Percentiles rank a stretch among this genome's conserved stretches.
Evolutionary conservation across 2,113 vertebrate genomes (phyloP).

Genomic region (Montifringilla adamsi): DNA sequence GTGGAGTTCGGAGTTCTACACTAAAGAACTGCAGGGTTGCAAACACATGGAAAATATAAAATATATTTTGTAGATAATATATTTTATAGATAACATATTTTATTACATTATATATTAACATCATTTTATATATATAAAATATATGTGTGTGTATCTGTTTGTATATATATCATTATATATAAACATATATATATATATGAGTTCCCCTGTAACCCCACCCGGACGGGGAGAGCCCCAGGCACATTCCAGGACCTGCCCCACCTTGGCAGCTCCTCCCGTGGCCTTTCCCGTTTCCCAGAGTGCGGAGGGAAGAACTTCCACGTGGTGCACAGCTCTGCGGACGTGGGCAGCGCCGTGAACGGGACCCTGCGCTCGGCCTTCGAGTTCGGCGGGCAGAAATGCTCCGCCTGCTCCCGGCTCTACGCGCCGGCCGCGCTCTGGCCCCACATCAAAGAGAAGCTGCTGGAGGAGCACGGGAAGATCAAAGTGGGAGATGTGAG

Average conservation of each 20-base stretch:
- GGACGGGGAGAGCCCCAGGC: fast-evolving
- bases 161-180: no score
- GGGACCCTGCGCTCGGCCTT: slow-evolving; percentile 92
- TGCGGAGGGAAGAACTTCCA: slow-evolving; percentile 98
- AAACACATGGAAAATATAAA: fast-evolving
- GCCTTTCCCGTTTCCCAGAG: slow-evolving; percentile 63
- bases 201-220: fast-evolving
- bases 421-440: slow-evolving; percentile 86
- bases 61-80: no score
- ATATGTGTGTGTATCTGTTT: no score
- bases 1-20: neutral
- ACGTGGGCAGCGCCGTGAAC: slow-evolving; percentile 83
- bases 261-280: fast-evolving
- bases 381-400: slow-evolving; percentile 94
- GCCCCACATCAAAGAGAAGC: slow-evolving; percentile 83
- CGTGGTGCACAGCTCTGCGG: slow-evolving; percentile 87
- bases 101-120: no score
- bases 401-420: slow-evolving; percentile 94
- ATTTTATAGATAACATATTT: no score
- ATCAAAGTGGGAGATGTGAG: slow-evolving; percentile 92
- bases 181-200: no score
- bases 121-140: no score
- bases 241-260: fast-evolving
- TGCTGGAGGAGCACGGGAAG: slow-evolving; percentile 81
- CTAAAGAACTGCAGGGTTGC: neutral